Conservation (phyloP, 2,797 vertebrate species). For the Balearica regulorum region DNA sequence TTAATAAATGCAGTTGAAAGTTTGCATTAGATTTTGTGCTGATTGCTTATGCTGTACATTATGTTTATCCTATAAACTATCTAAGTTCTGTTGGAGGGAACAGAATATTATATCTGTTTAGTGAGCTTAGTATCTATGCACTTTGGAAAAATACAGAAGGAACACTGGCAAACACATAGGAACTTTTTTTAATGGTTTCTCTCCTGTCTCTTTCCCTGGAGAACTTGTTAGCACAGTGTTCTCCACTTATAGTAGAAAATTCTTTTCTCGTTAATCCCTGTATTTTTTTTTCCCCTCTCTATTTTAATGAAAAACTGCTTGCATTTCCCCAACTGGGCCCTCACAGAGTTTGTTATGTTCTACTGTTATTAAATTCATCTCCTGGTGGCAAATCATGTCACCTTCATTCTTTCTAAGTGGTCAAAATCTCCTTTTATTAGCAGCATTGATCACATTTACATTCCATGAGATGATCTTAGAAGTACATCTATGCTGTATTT, state of each 20-base stretch:
- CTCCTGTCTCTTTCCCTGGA: not conserved
- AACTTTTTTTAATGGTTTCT: not conserved
- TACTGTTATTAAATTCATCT: slow-evolving; percentile 43
- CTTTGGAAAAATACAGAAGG: not conserved
- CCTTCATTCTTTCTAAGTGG: not conserved
- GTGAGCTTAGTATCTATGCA: not conserved
- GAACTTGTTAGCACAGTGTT: not conserved
- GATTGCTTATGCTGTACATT: not conserved
- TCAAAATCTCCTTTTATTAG: slow-evolving; percentile 15
- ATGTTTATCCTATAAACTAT: not conserved
- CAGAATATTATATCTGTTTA: not conserved
- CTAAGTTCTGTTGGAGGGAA: not conserved
- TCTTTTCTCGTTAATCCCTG: slow-evolving; percentile 41
- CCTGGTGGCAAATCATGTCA: slow-evolving; percentile 31
- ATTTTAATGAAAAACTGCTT: slow-evolving; percentile 40
- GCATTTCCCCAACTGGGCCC: not conserved
- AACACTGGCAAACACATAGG: not conserved
- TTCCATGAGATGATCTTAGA: not conserved
- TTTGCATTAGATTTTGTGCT: not conserved
- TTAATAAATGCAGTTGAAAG: not conserved
- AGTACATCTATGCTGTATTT: not conserved
- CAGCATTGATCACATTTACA: not conserved
- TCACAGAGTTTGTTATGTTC: slow-evolving; percentile 40
- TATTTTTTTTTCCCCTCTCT: not conserved
- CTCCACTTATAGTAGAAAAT: slow-evolving; percentile 20